phyloP scores from a whole-genome alignment of 2,888 invertebrate genomes.

The Parnassius orleans region DNA sequence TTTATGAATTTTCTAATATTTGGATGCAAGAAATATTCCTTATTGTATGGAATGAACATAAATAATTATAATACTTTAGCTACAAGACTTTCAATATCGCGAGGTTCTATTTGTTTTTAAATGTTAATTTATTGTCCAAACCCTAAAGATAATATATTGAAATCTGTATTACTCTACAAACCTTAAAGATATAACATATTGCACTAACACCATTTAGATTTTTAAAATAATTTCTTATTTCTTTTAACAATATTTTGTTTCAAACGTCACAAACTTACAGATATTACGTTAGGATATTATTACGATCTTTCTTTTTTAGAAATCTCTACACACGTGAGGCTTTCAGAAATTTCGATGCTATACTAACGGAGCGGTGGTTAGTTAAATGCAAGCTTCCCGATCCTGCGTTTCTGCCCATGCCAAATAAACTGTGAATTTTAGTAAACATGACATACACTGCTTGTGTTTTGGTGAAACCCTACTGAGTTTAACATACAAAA shows the following conservation, averaged over 20 bases:
- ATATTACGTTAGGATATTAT: background rate
- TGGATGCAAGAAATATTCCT: too few species aligned
- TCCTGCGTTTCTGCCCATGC: constrained; percentile 20
- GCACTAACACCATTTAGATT: constrained; percentile 16
- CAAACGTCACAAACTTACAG: constrained; percentile 7
- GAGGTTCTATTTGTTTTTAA: too few species aligned
- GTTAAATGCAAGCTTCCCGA: constrained; percentile 31
- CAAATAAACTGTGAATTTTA: constrained; percentile 11
- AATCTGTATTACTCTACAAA: background rate
- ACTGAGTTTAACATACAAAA: background rate
- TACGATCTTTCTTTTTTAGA: constrained; percentile 11
- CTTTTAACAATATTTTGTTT: constrained; percentile 3
- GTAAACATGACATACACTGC: constrained; percentile 40
- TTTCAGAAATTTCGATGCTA: constrained; percentile 11
- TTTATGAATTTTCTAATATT: too few species aligned
- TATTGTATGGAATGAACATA: too few species aligned
- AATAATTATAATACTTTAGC: too few species aligned
- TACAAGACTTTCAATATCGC: too few species aligned
- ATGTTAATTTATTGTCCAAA: too few species aligned
- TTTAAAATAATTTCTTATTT: background rate
- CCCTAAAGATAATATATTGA: too few species aligned
- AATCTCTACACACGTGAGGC: constrained; percentile 15
- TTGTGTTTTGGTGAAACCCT: constrained; percentile 1
- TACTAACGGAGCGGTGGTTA: constrained; percentile 27
- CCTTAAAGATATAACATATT: constrained; percentile 7